Base-by-base conservation (phyloP, 2,888 invertebrate species). In the Tetramorium bicarinatum region DNA sequence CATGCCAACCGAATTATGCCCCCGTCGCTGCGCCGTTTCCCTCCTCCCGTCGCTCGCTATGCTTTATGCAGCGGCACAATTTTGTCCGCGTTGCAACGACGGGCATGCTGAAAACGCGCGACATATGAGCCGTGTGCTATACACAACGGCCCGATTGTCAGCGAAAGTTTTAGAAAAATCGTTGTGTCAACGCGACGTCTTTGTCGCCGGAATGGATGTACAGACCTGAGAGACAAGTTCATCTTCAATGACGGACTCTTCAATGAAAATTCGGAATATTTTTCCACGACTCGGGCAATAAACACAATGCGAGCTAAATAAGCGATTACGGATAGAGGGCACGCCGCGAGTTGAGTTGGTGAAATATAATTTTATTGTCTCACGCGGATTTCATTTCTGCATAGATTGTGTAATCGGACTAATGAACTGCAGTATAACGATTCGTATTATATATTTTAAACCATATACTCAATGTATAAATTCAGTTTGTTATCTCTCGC, bases 1-100 rank as follows among this genome's bases (percentile, higher is more conserved):
- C 74, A 56, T 54, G n/a, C 54, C 66, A 64, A 82, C 67, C 77
- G 64, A 85, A 85, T 85, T 82, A 82, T 77, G 62, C 64, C 25
- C 52, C 56, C 56, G 62, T 41, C 59, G 52, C 44, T 41, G 29
- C 71, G 41, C 38, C 44, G 13, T 66, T 62, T 62, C 44, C 34
- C 80, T 52, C 79, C 25, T 18, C 13, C 9, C 54, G 15, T 11
- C n/a, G 15, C 69, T 47, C 44, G 56, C 76, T 29, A 52, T 69
- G 69, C 61, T 83, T 83, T 83, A 83, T 83, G 83, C 83, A 69
- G 29, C 44, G 21, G 49, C 44, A 52, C 67, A 69, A 83, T 79
- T 77, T 81, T 74, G 81, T 44, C 41, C 38, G 74, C 67, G 44
- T 66, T 66, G 59, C 64, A 41, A 54, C 49, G 54, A 52, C 47